These are phyloP conservation scores for Drosophila ohnishii DNA, from an alignment of 1,140 invertebrate genomes.

Conservation along the genomic window DNA sequence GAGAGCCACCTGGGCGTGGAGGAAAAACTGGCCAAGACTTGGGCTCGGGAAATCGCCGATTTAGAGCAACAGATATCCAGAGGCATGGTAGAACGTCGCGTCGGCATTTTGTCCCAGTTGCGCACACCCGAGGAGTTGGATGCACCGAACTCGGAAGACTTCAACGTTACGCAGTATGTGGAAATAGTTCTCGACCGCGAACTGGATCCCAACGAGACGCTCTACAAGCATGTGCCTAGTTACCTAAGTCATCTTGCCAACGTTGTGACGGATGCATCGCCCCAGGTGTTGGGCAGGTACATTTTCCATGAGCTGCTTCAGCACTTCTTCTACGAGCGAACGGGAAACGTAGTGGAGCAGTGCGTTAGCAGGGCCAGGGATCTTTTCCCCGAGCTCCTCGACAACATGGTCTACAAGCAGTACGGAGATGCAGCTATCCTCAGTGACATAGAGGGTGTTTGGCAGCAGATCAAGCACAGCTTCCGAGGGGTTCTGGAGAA, in stretches of 20 bases:
- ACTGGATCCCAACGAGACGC: constrained; percentile 28
- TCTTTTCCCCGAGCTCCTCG: constrained; percentile 60
- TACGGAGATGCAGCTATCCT: constrained; percentile 45
- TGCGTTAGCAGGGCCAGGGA: constrained; percentile 50
- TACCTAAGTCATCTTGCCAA: constrained; percentile 51
- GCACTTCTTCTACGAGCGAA: constrained; percentile 52
- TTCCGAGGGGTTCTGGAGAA: constrained; percentile 44
- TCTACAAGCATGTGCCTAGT: constrained; percentile 63
- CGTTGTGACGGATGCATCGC: constrained; percentile 24
- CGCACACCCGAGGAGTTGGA: constrained; percentile 40
- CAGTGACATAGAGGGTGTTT: constrained; percentile 54
- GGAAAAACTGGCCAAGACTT: constrained; percentile 20
- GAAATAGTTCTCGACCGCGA: constrained; percentile 50
- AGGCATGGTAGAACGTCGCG: constrained; percentile 36
- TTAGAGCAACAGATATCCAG: constrained; percentile 47
- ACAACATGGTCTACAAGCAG: constrained; percentile 55
- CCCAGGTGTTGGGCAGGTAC: constrained; percentile 60
- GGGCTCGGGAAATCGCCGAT: constrained; percentile 49
- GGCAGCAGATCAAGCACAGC: constrained; percentile 59
- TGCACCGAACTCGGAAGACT: constrained; percentile 12
- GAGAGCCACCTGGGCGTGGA: constrained; percentile 46
- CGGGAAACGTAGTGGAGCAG: constrained; percentile 26
- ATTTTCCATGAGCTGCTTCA: constrained; percentile 61
- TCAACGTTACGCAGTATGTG: constrained; percentile 60
- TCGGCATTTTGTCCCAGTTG: constrained; percentile 38